Evolutionary conservation across 2,888 invertebrate species (phyloP).

Genomic region (Amphiduros pacificus): DNA sequence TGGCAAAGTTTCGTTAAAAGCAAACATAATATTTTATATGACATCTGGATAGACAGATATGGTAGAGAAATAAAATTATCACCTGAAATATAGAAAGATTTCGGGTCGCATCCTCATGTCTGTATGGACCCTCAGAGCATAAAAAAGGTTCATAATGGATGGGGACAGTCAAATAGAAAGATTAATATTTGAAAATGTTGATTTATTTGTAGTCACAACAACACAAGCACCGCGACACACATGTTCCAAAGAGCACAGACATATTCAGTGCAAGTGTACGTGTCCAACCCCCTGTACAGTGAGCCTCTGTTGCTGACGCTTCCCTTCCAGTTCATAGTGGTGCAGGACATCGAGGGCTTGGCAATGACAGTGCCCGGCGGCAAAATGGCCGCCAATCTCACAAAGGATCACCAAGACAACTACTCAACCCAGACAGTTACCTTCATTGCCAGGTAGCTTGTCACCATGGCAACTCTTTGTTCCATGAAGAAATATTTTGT

Average conservation of each 20-base stretch:
- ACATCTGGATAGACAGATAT: too few relatives aligned
- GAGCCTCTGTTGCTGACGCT: slow-evolving; percentile 34
- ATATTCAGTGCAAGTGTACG: slow-evolving; percentile 37
- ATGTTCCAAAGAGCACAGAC: slow-evolving; percentile 33
- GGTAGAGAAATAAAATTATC: too few relatives aligned
- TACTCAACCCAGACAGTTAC: slow-evolving; percentile 19
- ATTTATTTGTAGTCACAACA: slow-evolving; percentile 27
- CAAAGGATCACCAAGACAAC: background rate
- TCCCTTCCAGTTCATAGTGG: slow-evolving; percentile 36
- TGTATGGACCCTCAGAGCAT: too few relatives aligned
- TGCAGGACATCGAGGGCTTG: background rate
- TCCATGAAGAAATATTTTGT: too few relatives aligned
- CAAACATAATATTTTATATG: too few relatives aligned
- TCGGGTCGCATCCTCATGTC: too few relatives aligned
- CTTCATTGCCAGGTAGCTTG: slow-evolving; percentile 34
- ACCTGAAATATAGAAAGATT: too few relatives aligned
- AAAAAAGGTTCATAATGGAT: too few relatives aligned
- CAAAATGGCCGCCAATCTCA: background rate
- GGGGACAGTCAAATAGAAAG: too few relatives aligned
- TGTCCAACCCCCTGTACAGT: slow-evolving; percentile 38
- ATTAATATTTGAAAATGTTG: too few relatives aligned
- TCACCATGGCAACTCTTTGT: background rate
- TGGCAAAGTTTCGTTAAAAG: too few relatives aligned
- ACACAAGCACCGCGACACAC: slow-evolving; percentile 38
- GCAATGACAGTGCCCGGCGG: background rate